These are phyloP conservation scores for Decapterus maruadsi DNA, from an alignment of 2,797 vertebrate species.

Conservation along the genomic window DNA sequence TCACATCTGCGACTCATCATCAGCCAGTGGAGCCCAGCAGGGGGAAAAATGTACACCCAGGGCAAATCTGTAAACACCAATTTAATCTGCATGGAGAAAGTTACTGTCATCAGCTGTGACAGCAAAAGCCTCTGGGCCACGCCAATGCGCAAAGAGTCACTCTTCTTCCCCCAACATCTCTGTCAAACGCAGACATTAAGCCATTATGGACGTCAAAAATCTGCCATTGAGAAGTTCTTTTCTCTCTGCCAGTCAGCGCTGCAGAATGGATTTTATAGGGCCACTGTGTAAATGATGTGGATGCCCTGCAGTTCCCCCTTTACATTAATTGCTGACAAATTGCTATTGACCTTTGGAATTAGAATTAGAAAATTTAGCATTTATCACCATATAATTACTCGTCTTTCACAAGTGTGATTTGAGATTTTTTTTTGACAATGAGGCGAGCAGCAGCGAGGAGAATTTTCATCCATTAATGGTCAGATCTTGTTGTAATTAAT, in stretches of 20 bases:
- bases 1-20: conserved; percentile 91
- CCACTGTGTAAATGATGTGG: conserved; percentile 66
- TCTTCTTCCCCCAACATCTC: conserved; percentile 87
- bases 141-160: conserved; percentile 86
- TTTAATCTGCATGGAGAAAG: conserved; percentile 96
- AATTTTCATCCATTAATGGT: conserved; percentile 51
- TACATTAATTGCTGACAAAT: conserved; percentile 84
- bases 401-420: conserved; percentile 57
- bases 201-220: conserved; percentile 91
- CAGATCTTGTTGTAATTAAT: conserved; percentile 74
- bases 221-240: conserved; percentile 83
- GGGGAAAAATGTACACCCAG: conserved; percentile 89
- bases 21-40: conserved; percentile 90
- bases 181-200: conserved; percentile 90
- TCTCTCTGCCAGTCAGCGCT: conserved; percentile 77
- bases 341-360: conserved; percentile 83
- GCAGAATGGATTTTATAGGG: conserved; percentile 74
- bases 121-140: conserved; percentile 91
- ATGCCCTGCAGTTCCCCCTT: conserved; percentile 77
- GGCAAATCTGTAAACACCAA: conserved; percentile 97
- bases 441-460: conserved; percentile 49
- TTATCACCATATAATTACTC: conserved; percentile 69
- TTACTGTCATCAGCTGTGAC: conserved; percentile 92
- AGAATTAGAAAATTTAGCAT: conserved; percentile 57
- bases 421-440: conserved; percentile 38